Base-by-base conservation (phyloP, 35 echinoderm and acorn worm genomes). In the Stichopus chloronotus region DNA sequence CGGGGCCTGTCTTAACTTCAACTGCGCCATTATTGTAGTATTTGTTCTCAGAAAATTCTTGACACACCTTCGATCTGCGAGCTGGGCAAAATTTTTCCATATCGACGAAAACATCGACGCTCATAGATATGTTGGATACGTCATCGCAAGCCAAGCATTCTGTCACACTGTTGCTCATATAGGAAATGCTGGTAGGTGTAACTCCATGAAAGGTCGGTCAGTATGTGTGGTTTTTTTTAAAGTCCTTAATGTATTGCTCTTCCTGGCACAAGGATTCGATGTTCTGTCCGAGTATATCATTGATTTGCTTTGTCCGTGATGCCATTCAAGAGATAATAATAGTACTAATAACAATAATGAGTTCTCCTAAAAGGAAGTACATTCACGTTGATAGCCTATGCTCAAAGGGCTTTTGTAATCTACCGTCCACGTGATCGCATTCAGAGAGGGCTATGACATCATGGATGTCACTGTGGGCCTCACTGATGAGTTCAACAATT, bases 1-100 rank as follows among this genome's bases (percentile, higher is more conserved):
- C 55, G 93, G 93, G 6, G 77, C 52, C 52, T 90, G 87, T 58
- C 65, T 94, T 25, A 94, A 94, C 56, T 91, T 94, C 88, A 91
- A 94, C 65, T 91, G 93, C 56, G 58, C 93, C 53, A 25, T 94
- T 10, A 81, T 94, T 13, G 93, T 94, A 5, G 59, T 90, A 8
- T 22, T 94, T 13, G 88, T 94, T 52, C 81, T 94, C 24, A 58
- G 87, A 53, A 94, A 94, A 25, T 81, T 79, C 21, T 65, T 94
- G 16, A 94, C 87, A 14, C 56, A 80, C 23, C 24, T 94, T 54
- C 58, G 93, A 19, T 87, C 92, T 5, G 16, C 76, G 4, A 24
- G 79, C 5, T 56, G 59, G 12, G 7, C 76, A 19, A 79, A 82
- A 16, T 82, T 22, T 61, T 8, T 83, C 87, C 22, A 52, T 5